phyloP scores from a whole-genome alignment of 2,888 invertebrate species.

The Euclidia mi region DNA sequence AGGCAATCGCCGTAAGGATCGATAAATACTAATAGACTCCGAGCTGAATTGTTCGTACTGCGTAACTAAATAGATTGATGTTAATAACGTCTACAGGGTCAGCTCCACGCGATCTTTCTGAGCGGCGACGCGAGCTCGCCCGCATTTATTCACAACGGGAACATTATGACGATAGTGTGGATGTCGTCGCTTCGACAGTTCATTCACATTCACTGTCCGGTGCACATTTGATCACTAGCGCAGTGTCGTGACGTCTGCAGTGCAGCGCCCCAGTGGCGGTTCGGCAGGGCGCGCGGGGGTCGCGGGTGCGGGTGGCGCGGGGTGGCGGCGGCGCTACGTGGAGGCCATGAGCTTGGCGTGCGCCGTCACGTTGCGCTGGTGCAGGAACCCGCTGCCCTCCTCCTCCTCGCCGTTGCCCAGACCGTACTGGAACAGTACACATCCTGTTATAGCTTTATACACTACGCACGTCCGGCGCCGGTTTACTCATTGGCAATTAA shows the following conservation, averaged over 20 bases:
- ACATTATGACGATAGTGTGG: too few species aligned
- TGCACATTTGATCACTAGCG: too few species aligned
- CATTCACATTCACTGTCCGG: too few species aligned
- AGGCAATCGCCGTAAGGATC: slow-evolving; percentile 34
- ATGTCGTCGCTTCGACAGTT: too few species aligned
- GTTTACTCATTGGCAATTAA: too few species aligned
- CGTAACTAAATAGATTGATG: slow-evolving; percentile 15
- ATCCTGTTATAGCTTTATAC: not conserved
- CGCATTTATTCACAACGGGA: too few species aligned
- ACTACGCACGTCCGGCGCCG: too few species aligned
- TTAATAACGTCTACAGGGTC: too few species aligned
- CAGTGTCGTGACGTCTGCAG: not conserved
- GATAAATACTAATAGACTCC: slow-evolving; percentile 32
- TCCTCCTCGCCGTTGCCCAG: slow-evolving; percentile 82
- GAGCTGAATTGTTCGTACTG: slow-evolving; percentile 17
- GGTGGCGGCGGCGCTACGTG: slow-evolving; percentile 91
- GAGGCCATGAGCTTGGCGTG: slow-evolving; percentile 96
- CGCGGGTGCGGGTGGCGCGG: too few species aligned
- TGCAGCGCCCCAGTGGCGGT: too few species aligned
- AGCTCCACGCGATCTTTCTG: slow-evolving; percentile 9
- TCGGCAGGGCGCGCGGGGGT: too few species aligned
- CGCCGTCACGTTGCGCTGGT: slow-evolving; percentile 96
- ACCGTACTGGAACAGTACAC: slow-evolving; percentile 74
- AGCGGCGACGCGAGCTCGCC: not conserved
- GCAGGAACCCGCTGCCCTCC: slow-evolving; percentile 94